Conservation (phyloP, 2,113 vertebrate genomes). For the Paradisaea rubra region DNA sequence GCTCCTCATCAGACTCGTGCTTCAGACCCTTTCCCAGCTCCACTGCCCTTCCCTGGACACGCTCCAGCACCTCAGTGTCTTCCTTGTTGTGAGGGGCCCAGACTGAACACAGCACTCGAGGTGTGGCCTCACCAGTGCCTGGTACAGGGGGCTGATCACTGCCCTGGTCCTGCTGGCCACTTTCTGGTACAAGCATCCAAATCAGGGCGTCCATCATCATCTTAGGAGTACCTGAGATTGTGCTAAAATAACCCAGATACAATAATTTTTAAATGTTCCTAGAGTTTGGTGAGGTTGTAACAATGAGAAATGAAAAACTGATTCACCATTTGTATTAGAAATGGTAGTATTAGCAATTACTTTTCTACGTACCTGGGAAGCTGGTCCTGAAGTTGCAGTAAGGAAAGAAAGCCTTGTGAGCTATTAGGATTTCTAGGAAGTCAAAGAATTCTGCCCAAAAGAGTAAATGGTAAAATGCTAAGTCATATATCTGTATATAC, state of each 20-base stretch:
- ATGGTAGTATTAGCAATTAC: not conserved
- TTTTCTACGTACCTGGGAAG: not conserved
- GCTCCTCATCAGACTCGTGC: not conserved
- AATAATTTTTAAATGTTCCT: not conserved
- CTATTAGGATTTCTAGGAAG: not conserved
- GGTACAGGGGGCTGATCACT: not conserved
- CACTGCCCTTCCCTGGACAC: not conserved
- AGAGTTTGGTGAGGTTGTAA: not conserved
- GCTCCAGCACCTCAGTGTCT: accelerated
- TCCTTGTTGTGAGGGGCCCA: not conserved
- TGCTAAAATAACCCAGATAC: not conserved
- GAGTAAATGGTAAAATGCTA: not conserved
- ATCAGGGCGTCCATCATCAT: not conserved
- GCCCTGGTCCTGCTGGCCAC: not conserved
- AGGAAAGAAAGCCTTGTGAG: not conserved
- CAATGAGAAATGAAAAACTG: not conserved
- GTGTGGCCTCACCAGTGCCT: not conserved
- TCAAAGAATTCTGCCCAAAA: not conserved
- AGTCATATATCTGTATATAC: not conserved
- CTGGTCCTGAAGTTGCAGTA: not conserved
- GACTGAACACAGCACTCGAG: accelerated
- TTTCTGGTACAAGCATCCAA: not conserved
- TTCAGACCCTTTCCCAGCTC: not conserved
- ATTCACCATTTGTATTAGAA: not conserved
- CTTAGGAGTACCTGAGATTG: not conserved